phyloP scores from a whole-genome alignment of 2,888 invertebrate species.

The Lordiphosa andalusiaca region DNA sequence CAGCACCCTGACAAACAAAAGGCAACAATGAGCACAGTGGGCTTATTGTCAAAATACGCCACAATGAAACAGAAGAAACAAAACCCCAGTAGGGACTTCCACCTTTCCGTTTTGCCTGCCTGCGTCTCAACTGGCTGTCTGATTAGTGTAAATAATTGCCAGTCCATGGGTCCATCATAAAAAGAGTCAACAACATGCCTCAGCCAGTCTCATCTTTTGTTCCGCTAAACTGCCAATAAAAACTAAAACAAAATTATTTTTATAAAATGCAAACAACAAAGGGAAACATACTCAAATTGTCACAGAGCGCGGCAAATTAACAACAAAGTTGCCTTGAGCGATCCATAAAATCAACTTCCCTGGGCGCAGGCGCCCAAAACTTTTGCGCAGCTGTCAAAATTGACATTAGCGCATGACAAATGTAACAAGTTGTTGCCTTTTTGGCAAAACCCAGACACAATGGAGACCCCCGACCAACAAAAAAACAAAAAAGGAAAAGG shows the following conservation, averaged over 20 bases:
- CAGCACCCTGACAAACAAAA: conserved; percentile 39
- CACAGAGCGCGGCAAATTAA: conserved; percentile 66
- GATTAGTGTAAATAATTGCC: conserved; percentile 74
- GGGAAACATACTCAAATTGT: conserved; percentile 58
- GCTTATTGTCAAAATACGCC: conserved; percentile 74
- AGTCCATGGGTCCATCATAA: conserved; percentile 38
- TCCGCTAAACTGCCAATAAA: conserved; percentile 24
- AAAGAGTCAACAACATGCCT: conserved; percentile 51
- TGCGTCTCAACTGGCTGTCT: conserved; percentile 46
- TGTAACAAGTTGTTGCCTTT: conserved; percentile 73
- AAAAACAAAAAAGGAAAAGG: conserved; percentile 5
- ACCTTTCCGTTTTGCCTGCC: conserved; percentile 41
- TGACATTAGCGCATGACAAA: conserved; percentile 77
- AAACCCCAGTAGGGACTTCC: conserved; percentile 2
- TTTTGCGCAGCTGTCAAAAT: conserved; percentile 69
- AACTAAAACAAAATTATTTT: conserved; percentile 39
- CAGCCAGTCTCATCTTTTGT: conserved; percentile 44
- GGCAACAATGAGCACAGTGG: conserved; percentile 51
- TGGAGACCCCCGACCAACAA: conserved; percentile 38
- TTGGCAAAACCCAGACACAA: conserved; percentile 42
- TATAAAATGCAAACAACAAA: not conserved
- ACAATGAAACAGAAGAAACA: conserved; percentile 39
- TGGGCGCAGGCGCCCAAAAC: conserved; percentile 38
- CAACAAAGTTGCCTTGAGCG: conserved; percentile 61
- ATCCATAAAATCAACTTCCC: conserved; percentile 25